Percentiles rank a stretch among this genome's conserved stretches.
These are phyloP conservation scores for Spisula solida DNA, from an alignment of 2,888 invertebrate species.

Conservation along the genomic window DNA sequence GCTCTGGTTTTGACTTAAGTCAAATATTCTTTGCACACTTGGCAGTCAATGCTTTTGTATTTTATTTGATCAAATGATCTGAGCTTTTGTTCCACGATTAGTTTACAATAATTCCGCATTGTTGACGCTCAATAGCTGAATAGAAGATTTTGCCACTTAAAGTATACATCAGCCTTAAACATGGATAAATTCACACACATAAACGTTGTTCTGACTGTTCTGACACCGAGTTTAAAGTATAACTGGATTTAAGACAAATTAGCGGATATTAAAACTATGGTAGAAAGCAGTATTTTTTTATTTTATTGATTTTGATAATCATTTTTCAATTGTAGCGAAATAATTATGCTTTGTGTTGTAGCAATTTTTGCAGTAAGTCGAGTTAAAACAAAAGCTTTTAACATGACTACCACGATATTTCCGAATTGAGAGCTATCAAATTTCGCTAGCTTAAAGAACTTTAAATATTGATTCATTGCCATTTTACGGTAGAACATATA, in stretches of 20 bases:
- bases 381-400: conserved; percentile 36
- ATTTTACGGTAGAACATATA: conserved; percentile 24
- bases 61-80: conserved; percentile 53
- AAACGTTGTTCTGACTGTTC: background rate
- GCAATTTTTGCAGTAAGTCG: conserved; percentile 23
- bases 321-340: conserved; percentile 50
- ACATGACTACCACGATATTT: conserved; percentile 40
- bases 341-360: conserved; percentile 8
- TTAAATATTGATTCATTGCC: conserved; percentile 49
- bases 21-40: conserved; percentile 43
- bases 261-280: background rate
- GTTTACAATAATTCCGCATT: conserved; percentile 40
- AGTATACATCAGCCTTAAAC: background rate
- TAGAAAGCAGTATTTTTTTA: background rate
- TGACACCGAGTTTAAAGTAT: background rate
- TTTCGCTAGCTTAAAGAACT: conserved; percentile 40
- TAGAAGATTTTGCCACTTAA: conserved; percentile 35
- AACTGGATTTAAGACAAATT: conserved; percentile 1
- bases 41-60: conserved; percentile 46
- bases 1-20: conserved; percentile 1
- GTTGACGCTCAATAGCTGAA: conserved; percentile 28
- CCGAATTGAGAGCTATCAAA: conserved; percentile 40
- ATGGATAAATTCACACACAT: background rate
- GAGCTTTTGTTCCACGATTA: conserved; percentile 39
- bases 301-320: conserved; percentile 44